Conservation (phyloP, 2,797 vertebrate genomes). For the Distichodus sexfasciatus region DNA sequence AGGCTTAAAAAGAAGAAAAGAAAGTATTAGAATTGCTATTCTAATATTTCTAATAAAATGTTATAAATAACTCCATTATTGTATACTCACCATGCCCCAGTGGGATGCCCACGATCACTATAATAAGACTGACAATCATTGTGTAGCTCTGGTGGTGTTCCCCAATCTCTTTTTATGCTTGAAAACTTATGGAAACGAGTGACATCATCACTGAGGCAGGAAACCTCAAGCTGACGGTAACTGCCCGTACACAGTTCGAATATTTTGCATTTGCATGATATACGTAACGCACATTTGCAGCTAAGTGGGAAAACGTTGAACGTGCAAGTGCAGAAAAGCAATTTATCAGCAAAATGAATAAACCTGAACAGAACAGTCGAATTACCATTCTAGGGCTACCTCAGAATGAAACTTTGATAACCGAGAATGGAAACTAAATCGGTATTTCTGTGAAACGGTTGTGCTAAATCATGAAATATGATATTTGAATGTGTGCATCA, state of each 20-base stretch:
- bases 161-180: constrained; percentile 49
- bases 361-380: constrained; percentile 6
- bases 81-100: constrained; percentile 49
- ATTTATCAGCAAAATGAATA: constrained; percentile 42
- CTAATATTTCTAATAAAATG: not conserved
- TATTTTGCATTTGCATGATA: constrained; percentile 47
- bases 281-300: constrained; percentile 35
- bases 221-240: constrained; percentile 52
- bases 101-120: constrained; percentile 38
- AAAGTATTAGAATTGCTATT: not conserved
- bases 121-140: constrained; percentile 48
- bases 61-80: not conserved
- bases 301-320: constrained; percentile 48
- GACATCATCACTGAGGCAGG: constrained; percentile 47
- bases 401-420: constrained; percentile 40
- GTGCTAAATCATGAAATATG: constrained; percentile 38
- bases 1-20: constrained; percentile 57
- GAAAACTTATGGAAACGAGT: constrained; percentile 45
- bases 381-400: constrained; percentile 2
- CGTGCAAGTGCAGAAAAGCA: constrained; percentile 44
- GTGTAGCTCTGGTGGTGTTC: constrained; percentile 32
- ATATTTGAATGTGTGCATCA: not conserved
- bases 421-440: constrained; percentile 30
- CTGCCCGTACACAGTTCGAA: constrained; percentile 32
- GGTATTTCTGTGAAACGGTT: constrained; percentile 38